Conservation (phyloP, 1,140 invertebrate species). For the Cecropterus lyciades region DNA sequence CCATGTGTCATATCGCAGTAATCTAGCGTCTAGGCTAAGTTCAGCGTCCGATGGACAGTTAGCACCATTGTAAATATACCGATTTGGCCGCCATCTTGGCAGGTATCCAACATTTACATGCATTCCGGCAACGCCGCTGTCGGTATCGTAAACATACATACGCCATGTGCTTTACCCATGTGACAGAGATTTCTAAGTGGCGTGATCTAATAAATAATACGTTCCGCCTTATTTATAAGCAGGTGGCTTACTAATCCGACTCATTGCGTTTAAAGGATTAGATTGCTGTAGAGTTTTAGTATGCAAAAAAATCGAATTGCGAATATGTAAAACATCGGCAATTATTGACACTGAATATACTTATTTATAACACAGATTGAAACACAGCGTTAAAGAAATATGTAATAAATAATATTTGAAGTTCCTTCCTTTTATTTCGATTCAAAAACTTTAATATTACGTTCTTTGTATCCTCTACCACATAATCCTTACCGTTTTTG, state of each 20-base stretch:
- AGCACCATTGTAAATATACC: conserved; percentile 54
- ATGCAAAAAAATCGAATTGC: too few relatives aligned
- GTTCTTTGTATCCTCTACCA: too few relatives aligned
- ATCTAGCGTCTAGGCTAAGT: conserved; percentile 39
- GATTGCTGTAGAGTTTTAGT: too few relatives aligned
- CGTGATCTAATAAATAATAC: conserved; percentile 24
- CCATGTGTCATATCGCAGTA: not conserved
- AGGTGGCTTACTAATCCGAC: not conserved
- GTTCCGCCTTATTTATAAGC: not conserved
- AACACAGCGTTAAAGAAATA: too few relatives aligned
- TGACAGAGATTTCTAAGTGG: conserved; percentile 28
- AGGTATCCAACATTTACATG: conserved; percentile 45
- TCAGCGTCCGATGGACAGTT: conserved; percentile 52
- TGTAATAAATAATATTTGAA: too few relatives aligned
- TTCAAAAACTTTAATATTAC: too few relatives aligned
- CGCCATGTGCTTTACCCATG: conserved; percentile 54
- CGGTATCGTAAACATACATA: conserved; percentile 55
- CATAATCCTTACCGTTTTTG: too few relatives aligned
- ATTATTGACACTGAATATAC: too few relatives aligned
- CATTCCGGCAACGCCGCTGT: conserved; percentile 39
- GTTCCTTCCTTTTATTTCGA: too few relatives aligned
- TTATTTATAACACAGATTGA: too few relatives aligned
- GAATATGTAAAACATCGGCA: too few relatives aligned
- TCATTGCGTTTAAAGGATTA: not conserved
- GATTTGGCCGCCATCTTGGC: conserved; percentile 59